phyloP scores from a whole-genome alignment of 2,888 invertebrate species.

The Parnassius smintheus region DNA sequence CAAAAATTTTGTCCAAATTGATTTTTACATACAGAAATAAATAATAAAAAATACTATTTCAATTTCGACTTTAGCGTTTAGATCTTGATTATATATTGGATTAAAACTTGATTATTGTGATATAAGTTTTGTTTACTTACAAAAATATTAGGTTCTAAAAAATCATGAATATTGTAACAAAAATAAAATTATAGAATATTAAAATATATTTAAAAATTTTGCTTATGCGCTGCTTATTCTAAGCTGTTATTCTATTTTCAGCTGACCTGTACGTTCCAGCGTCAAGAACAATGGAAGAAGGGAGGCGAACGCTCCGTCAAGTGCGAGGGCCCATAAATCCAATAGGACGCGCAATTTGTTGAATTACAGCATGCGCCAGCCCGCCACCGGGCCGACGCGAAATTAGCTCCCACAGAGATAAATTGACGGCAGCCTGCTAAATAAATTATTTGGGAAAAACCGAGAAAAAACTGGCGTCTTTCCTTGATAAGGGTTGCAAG shows the following conservation, averaged over 20 bases:
- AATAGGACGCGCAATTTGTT: slow-evolving; percentile 79
- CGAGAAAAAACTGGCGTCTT: slow-evolving; percentile 80
- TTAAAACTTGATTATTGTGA: no score
- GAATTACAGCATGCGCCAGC: slow-evolving; percentile 80
- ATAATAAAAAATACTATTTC: no score
- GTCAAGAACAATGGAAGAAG: slow-evolving; percentile 73
- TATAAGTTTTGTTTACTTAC: no score
- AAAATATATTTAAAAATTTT: no score
- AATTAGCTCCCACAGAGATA: slow-evolving; percentile 81
- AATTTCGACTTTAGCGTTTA: no score
- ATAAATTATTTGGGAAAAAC: slow-evolving; percentile 82
- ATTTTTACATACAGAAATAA: no score
- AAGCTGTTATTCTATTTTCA: slow-evolving; percentile 43
- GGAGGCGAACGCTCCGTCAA: slow-evolving; percentile 72
- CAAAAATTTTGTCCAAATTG: no score
- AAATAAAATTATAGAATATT: no score
- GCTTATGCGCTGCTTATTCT: slow-evolving; percentile 26
- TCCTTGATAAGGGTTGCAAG: slow-evolving; percentile 79
- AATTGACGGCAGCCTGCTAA: slow-evolving; percentile 79
- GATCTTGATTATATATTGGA: no score
- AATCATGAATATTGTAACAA: no score
- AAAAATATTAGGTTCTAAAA: no score
- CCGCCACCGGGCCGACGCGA: slow-evolving; percentile 79
- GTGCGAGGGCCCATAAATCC: slow-evolving; percentile 74
- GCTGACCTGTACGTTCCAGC: slow-evolving; percentile 58